Base-by-base conservation (phyloP, 2,797 vertebrate species). In the Threskiornis aethiopicus region DNA sequence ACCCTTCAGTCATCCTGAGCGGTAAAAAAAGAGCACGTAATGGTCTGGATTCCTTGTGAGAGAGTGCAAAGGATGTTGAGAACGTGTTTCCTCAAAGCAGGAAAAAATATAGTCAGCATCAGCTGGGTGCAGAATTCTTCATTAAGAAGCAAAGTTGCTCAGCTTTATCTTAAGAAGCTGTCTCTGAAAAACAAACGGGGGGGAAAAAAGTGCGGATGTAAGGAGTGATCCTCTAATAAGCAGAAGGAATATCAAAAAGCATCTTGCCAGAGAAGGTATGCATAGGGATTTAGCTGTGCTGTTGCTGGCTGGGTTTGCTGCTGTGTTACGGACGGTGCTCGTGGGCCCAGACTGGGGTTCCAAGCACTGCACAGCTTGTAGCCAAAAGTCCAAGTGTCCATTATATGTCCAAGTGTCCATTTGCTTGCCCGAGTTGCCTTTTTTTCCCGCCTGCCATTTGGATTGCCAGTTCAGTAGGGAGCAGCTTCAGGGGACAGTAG, bases 241-340 rank as follows among this genome's bases (percentile, higher is more conserved):
- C 6, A 21, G 69, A 33, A 67, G 24, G 42, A 84, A 13, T 16
- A 16, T 25, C 25, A 61, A 41, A 49, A 44, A 59, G 42, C 4
- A 7, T 5, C 6, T 42, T 54, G 31, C 33, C 5, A 9, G 49
- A 33, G 57, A 39, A 44, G 18, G 10, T 10, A 1, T 0, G 3
- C 16, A 6, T 1, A 25, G 28, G 46, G 26, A 2, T 87, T 84
- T 21, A 33, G 46, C 41, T 73, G 35, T 39, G 33, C 80, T 44
- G 22, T 15, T 89, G 54, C 78, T 77, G 69, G 19, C 39, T 64
- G 73, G 29, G 52, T 47, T 90, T 16, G 15, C 80, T 24, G 33
- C 86, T 65, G n/a, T 0, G 0, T 31, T 65, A 5, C 0, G 1
- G 10, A 0, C 2, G 1, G 16, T 42, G 16, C 22, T 61, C 1